These are phyloP conservation scores for Platerodrilus igneus DNA, from an alignment of 2,888 invertebrate genomes.

Conservation along the genomic window DNA sequence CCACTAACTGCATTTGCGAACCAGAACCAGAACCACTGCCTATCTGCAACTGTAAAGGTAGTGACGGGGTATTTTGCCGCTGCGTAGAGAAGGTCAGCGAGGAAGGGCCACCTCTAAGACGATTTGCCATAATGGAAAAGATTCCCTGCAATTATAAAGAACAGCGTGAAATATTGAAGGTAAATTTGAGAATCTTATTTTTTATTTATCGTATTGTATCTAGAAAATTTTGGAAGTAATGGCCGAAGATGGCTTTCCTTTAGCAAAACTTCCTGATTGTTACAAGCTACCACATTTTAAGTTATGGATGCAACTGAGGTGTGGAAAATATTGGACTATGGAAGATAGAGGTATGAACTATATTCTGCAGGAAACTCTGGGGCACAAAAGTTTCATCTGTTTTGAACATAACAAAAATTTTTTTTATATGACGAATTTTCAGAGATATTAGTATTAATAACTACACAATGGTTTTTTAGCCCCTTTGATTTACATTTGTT, in stretches of 20 bases:
- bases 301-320: slow-evolving; percentile 42
- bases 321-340: slow-evolving; percentile 35
- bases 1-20: slow-evolving; percentile 8
- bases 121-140: slow-evolving; percentile 36
- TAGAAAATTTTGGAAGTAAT: slow-evolving; percentile 36
- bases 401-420: too few species aligned
- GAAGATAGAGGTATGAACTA: slow-evolving; percentile 29
- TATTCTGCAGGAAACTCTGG: neutral
- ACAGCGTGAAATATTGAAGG: slow-evolving; percentile 35
- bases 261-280: slow-evolving; percentile 43
- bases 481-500: too few species aligned
- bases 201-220: slow-evolving; percentile 6
- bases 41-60: neutral
- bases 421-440: too few species aligned
- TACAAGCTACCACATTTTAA: slow-evolving; percentile 43
- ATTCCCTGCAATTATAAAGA: slow-evolving; percentile 31
- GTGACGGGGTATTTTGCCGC: slow-evolving; percentile 1
- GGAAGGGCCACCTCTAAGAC: slow-evolving; percentile 19
- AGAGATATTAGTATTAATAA: too few species aligned
- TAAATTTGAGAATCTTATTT: slow-evolving; percentile 16
- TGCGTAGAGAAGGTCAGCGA: slow-evolving; percentile 2
- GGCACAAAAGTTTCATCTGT: too few species aligned
- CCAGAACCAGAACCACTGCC: neutral
- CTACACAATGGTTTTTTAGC: too few species aligned
- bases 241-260: slow-evolving; percentile 44